Conservation (phyloP, 2,888 invertebrate species). For the Dendrolimus houi region DNA sequence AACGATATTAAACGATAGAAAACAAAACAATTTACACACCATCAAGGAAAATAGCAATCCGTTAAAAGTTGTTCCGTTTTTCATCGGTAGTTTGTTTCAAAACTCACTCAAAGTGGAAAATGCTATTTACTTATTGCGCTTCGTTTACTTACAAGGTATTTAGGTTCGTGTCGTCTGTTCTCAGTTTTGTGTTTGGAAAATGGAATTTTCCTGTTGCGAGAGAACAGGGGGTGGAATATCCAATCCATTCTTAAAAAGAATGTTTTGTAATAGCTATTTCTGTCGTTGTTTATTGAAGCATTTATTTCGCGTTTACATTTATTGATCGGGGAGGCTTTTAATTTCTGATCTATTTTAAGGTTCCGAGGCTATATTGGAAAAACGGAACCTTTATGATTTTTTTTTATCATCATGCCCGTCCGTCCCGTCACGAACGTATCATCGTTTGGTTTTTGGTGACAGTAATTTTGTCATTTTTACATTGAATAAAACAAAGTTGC, state of each 20-base stretch:
- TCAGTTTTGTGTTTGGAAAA: slow-evolving; percentile 64
- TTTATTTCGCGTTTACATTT: slow-evolving; percentile 14
- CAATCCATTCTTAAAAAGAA: slow-evolving; percentile 57
- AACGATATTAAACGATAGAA: slow-evolving; percentile 6
- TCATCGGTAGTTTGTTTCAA: slow-evolving; percentile 56
- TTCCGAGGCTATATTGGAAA: too few relatives aligned
- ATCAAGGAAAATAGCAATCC: slow-evolving; percentile 25
- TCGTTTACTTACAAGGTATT: slow-evolving; percentile 74
- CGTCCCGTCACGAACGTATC: too few relatives aligned
- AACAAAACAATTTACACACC: slow-evolving; percentile 14
- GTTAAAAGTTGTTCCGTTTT: slow-evolving; percentile 53
- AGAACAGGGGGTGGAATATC: slow-evolving; percentile 51
- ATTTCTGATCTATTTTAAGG: not conserved
- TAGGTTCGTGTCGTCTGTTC: slow-evolving; percentile 61
- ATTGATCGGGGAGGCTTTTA: not conserved
- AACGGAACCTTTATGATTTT: too few relatives aligned
- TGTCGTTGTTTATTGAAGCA: slow-evolving; percentile 39
- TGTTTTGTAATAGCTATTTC: slow-evolving; percentile 44
- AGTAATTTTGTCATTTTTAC: too few relatives aligned
- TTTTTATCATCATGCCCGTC: too few relatives aligned
- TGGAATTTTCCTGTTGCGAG: slow-evolving; percentile 70
- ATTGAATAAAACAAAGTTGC: too few relatives aligned
- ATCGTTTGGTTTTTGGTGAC: too few relatives aligned
- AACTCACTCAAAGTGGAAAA: slow-evolving; percentile 55
- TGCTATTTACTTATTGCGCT: slow-evolving; percentile 70